Base-by-base conservation (phyloP, 1,140 invertebrate genomes). In the Bacillus rossius region DNA sequence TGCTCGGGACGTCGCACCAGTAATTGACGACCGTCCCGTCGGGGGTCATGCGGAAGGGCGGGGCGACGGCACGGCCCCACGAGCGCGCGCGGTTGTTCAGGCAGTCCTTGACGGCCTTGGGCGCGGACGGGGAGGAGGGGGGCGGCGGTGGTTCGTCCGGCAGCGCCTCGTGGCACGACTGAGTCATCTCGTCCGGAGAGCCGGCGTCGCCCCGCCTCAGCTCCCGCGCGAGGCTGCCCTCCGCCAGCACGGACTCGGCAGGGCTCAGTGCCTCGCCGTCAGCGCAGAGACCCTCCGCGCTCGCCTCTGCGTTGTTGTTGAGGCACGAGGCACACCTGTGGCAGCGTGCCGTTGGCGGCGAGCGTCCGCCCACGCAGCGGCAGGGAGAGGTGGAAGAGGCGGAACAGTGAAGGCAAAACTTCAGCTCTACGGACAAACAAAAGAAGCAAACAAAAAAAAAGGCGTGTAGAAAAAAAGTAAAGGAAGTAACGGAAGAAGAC, bases 11-110 rank as follows among this genome's bases (percentile, higher is more conserved):
- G 74, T 91, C 88, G 76, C 88, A 91, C 87, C 87, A 89, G 75
- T 89, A 91, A 79, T 87, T 88, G 72, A 91, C 86, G 64, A 84
- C 82, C 23, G 88, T 91, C 62, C 87, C 87, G 75, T 90, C 87
- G 23, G 87, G 84, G 37, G 87, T 88, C 63, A 84, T 81, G 37
- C 86, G 79, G 65, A 84, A 84, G n/a, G 87, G 86, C 41, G 87
- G 85, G 62, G 80, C 67, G 19, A 55, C 14, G 16, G 29, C 25
- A 22, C 40, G 19, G 40, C 53, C 53, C 37, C 29, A 43, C 65
- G 45, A 40, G 37, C 57, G 56, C 14, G 43, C 54, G 7, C 34
- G 40, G 51, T 55, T 59, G 23, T 63, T 63, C 19, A 43, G 38
- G 14, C 55, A 60, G 45, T 63, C 58, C 49, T 63, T 63, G 16